Conservation (phyloP, 2,888 invertebrate genomes). For the Apamea monoglypha region DNA sequence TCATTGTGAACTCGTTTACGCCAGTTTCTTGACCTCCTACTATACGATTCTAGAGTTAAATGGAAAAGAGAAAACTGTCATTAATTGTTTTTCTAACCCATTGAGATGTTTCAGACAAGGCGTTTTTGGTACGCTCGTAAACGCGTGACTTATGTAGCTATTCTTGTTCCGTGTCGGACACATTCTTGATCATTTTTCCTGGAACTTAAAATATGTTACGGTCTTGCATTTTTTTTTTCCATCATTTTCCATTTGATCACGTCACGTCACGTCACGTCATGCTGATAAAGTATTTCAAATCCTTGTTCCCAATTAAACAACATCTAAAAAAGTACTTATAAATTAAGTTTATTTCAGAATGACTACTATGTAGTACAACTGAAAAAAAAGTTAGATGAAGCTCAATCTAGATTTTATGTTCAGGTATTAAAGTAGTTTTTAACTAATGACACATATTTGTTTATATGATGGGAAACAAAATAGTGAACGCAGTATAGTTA, state of each 20-base stretch:
- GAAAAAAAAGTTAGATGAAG: neutral
- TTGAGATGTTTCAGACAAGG: too few relatives aligned
- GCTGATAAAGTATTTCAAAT: neutral
- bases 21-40: conserved; percentile 82
- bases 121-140: neutral
- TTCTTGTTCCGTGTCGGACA: too few relatives aligned
- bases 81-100: neutral
- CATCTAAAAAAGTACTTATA: too few relatives aligned
- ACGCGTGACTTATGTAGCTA: neutral
- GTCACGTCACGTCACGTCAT: neutral
- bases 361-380: neutral
- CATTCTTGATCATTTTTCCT: neutral
- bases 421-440: neutral
- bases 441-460: neutral
- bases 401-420: neutral
- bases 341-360: neutral
- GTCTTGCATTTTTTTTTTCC: too few relatives aligned
- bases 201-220: neutral
- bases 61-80: neutral
- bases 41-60: conserved; percentile 79
- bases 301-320: neutral
- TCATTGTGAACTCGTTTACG: conserved; percentile 83
- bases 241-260: neutral
- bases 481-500: conserved; percentile 60
- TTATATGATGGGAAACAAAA: neutral